Conservation (phyloP, 2,113 vertebrate genomes). For the Sus scrofa region DNA sequence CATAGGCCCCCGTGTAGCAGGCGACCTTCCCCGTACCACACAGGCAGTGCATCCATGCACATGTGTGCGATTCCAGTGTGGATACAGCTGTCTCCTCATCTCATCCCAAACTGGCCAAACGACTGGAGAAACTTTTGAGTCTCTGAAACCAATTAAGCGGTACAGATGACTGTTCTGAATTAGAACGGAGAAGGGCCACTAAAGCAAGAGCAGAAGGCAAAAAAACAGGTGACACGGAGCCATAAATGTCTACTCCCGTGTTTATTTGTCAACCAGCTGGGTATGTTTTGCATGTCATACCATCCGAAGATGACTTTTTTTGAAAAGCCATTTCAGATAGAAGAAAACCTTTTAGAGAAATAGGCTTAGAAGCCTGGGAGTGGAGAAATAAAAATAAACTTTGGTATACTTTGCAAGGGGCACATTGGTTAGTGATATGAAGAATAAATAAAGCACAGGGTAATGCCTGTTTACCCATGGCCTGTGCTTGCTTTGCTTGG, state of each 20-base stretch:
- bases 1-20: not conserved
- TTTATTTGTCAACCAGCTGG: not conserved
- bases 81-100: not conserved
- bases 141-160: not conserved
- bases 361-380: not conserved
- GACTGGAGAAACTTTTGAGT: not conserved
- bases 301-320: not conserved
- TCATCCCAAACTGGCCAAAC: not conserved
- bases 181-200: not conserved
- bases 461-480: not conserved
- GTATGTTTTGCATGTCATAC: not conserved
- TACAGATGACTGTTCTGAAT: constrained; percentile 17
- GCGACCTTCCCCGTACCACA: too few relatives aligned
- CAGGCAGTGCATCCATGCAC: not conserved
- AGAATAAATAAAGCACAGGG: not conserved
- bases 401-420: constrained; percentile 57
- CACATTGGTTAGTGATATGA: not conserved
- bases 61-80: not conserved
- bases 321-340: constrained; percentile 38
- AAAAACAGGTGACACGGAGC: not conserved
- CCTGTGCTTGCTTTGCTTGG: not conserved
- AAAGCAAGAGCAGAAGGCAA: not conserved
- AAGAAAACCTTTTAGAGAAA: constrained; percentile 57
- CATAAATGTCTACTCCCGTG: rapidly evolving
- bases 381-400: constrained; percentile 61